Conservation (phyloP, 2,113 vertebrate genomes). For the Conger conger region DNA sequence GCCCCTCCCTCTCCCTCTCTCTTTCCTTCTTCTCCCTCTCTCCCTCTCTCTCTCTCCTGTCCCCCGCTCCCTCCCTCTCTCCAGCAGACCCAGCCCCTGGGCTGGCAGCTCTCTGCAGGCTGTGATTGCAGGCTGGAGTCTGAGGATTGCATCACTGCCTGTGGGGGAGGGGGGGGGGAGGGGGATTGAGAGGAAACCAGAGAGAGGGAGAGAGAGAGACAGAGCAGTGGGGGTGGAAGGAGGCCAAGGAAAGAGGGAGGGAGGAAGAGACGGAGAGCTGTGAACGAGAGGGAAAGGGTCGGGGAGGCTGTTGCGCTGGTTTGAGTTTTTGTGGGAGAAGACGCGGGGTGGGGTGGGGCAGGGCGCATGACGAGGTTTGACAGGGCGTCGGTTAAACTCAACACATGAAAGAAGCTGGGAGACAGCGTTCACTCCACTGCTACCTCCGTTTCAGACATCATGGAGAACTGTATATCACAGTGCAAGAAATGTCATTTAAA, state of each 20-base stretch:
- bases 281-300: neutral
- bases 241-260: neutral
- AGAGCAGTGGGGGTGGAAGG: neutral
- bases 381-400: neutral
- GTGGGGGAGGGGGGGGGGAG: slow-evolving; percentile 10
- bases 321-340: neutral
- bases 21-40: neutral
- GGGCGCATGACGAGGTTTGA: neutral
- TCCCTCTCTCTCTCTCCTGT: neutral
- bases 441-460: neutral
- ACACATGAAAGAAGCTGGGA: neutral
- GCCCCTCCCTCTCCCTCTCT: neutral
- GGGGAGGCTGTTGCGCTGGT: neutral
- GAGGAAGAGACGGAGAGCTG: neutral
- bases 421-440: neutral
- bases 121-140: slow-evolving; percentile 24
- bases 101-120: neutral
- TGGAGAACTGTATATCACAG: no score
- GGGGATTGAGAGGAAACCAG: neutral
- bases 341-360: neutral
- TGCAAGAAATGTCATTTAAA: no score
- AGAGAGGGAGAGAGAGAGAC: neutral
- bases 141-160: slow-evolving; percentile 30
- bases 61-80: neutral
- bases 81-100: slow-evolving; percentile 11